Conservation (phyloP, 1,140 invertebrate species). For the Eufriesea mexicana region DNA sequence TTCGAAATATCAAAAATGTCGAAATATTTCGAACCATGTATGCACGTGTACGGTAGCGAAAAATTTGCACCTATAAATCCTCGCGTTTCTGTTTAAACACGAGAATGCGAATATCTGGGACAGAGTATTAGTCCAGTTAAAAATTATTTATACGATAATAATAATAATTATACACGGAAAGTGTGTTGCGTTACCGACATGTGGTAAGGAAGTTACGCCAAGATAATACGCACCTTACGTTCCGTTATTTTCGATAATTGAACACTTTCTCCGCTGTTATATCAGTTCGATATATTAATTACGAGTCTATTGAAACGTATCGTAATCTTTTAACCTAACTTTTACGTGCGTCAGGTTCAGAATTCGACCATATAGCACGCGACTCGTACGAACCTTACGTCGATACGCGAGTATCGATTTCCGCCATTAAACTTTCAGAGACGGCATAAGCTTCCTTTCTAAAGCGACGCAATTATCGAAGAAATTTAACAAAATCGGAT, state of each 20-base stretch:
- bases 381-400: not conserved
- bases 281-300: not conserved
- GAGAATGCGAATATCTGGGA: too few relatives aligned
- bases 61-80: too few relatives aligned
- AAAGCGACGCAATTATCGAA: not conserved
- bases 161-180: not conserved
- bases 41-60: too few relatives aligned
- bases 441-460: not conserved
- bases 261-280: not conserved
- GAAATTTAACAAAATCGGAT: too few relatives aligned
- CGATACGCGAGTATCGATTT: slow-evolving; percentile 21
- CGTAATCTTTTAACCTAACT: not conserved
- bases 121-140: not conserved
- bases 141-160: too few relatives aligned
- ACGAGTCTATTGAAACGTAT: not conserved
- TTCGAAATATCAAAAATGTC: not conserved
- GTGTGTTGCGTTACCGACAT: not conserved
- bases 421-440: not conserved
- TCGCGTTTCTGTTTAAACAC: too few relatives aligned
- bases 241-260: not conserved
- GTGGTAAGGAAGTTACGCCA: not conserved
- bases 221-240: not conserved
- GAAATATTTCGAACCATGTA: not conserved
- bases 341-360: not conserved
- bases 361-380: not conserved